phyloP scores from a whole-genome alignment of 1,140 invertebrate species.

The Tribolium castaneum region DNA sequence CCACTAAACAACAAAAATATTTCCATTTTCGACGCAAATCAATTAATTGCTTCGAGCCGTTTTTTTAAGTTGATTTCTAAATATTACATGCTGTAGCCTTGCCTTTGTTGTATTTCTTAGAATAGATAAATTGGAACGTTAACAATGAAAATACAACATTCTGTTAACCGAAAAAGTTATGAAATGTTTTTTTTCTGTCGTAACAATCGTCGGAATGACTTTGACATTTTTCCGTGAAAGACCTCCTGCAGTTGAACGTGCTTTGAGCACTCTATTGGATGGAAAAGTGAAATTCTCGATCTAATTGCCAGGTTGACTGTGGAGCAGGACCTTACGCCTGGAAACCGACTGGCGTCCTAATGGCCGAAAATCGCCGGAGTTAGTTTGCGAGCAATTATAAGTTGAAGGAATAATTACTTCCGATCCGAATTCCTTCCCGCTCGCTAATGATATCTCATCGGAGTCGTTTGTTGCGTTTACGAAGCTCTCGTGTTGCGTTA shows the following conservation, averaged over 20 bases:
- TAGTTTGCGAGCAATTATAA: constrained; percentile 13
- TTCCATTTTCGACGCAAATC: not conserved
- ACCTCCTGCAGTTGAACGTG: too few relatives aligned
- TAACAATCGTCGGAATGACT: not conserved
- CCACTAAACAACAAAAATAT: not conserved
- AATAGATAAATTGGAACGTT: not conserved
- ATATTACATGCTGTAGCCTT: not conserved
- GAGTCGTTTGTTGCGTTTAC: constrained; percentile 3
- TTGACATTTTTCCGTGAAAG: not conserved
- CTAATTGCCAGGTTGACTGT: not conserved
- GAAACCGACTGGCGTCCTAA: not conserved
- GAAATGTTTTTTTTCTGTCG: not conserved
- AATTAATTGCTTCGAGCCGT: too few relatives aligned
- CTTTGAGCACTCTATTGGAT: not conserved
- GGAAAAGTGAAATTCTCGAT: not conserved
- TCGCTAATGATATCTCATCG: constrained; percentile 28
- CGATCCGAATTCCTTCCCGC: not conserved
- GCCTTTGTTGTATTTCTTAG: not conserved
- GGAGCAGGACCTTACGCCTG: too few relatives aligned
- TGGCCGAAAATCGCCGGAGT: not conserved
- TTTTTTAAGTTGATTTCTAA: too few relatives aligned
- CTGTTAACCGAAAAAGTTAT: too few relatives aligned
- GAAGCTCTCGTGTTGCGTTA: not conserved
- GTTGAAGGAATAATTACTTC: constrained; percentile 21
- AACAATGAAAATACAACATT: not conserved